Evolutionary conservation across 1,140 invertebrate species (phyloP), one percentile per base, ranked within the genome.

Genomic region (Drosophila seguyi): DNA sequence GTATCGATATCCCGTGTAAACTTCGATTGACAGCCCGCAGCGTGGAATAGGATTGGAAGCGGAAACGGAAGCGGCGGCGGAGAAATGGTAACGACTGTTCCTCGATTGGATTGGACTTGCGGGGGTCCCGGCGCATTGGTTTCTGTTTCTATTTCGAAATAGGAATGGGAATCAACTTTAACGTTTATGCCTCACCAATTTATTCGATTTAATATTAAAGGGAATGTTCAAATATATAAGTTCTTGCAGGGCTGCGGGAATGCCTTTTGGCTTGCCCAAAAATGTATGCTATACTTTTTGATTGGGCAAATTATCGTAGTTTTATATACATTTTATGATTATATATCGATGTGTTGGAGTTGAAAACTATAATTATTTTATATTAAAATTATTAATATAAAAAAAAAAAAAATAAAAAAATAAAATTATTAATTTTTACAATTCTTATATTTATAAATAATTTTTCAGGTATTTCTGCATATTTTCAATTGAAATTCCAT

Each of bases 11-110:
- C 63, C 50, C 65, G 82, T 72, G 75, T 67, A 69, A 81, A 82
- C 82, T 79, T 86, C 62, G 73, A 84, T 73, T 76, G 81, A 84
- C 67, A 72, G 81, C 78, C 78, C 63, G 44, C 47, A 75, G 82
- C 82, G 31, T 38, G 31, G 38, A 65, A 68, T 61, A 34, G 57
- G 55, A 47, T 39, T 50, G 42, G 41, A 38, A 47, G 38, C 41
- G 53, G 31, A 22, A 42, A 29, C 48, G 44, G 34, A 29, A 67
- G 63, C 42, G 44, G 44, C 20, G 4, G 20, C 20, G 59, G 59
- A 25, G 25, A 27, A 38, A 16, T 55, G 56, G 56, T 61, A 61
- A 65, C 61, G 56, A 61, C 38, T 41, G 27, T 31, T 65, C 56
- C 41, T 42, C 61, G 22, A 62, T 66, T 65, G 56, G 57, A 69